Base-by-base conservation (phyloP, 2,797 vertebrate genomes). In the Tiaroga cobitis region DNA sequence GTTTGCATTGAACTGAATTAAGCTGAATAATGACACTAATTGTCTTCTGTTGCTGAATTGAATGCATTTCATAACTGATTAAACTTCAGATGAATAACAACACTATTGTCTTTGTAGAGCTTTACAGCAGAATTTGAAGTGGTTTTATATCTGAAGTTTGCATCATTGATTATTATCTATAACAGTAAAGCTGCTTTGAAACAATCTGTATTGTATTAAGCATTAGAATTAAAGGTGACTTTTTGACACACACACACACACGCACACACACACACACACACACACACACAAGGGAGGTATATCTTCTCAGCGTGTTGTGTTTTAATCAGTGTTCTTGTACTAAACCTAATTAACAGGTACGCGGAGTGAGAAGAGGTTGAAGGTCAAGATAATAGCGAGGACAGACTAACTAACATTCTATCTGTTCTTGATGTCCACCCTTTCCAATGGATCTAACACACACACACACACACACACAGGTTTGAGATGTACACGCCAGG, bases 321-420 rank as follows among this genome's bases (percentile, higher is more conserved):
- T 83, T 72, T 74, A 49, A 83, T 67, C 76, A 59, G 26, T 80
- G 46, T 73, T 67, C 46, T 80, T 67, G 29, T 19, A 75, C 46
- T 37, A 59, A 41, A 10, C 9, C 34, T 83, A 67, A 83, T 80
- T 87, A 86, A 49, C 39, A 75, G 59, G 18, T 51, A 74, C 11
- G 37, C 54, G 37, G 39, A 63, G 54, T 10, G 21, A 46, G 16
- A 61, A 56, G 19, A 26, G 43, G 37, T n/a, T 80, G 26, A 74
- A 80, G 78, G 69, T 43, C 43, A 82, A 63, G 69, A 69, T 54
- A 39, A 81, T 49, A 6, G 8, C 49, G 10, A 26, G 43, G 26
- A 78, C 43, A 26, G 21, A 59, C 67, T 29, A 67, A 67, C 32
- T 69, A 59, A 56, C 26, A 80, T 41, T 11, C 37, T 37, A 5